Conservation (phyloP, 2,888 invertebrate genomes). For the Chirona hameri region DNA sequence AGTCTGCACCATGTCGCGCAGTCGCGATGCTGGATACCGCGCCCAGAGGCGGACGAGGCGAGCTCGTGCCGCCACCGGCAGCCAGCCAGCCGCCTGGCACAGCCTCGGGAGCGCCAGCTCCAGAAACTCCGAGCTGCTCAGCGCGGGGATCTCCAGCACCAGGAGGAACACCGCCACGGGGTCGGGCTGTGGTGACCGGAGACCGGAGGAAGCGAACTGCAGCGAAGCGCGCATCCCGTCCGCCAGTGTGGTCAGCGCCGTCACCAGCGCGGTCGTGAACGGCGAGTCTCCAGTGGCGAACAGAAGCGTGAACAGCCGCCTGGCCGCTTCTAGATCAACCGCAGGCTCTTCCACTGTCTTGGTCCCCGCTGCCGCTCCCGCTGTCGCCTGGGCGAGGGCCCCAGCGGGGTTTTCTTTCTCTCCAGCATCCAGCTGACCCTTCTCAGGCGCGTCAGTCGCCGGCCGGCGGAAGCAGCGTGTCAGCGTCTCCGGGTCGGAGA, state of each 20-base stretch:
- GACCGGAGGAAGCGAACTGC: constrained; percentile 33
- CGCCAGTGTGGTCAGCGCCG: constrained; percentile 26
- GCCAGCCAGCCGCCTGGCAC: constrained; percentile 65
- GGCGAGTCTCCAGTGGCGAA: not conserved
- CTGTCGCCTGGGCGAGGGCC: not conserved
- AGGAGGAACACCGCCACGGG: constrained; percentile 63
- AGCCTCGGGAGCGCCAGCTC: constrained; percentile 73
- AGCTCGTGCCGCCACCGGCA: constrained; percentile 72
- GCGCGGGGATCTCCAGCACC: constrained; percentile 70
- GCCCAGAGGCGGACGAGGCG: constrained; percentile 78
- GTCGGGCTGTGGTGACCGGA: constrained; percentile 47
- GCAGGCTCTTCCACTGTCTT: not conserved
- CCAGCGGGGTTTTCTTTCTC: not conserved
- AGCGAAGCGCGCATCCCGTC: not conserved
- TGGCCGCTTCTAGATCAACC: not conserved
- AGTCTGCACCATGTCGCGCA: constrained; percentile 56
- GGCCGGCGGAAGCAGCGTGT: not conserved
- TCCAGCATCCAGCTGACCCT: not conserved
- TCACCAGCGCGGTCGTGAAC: constrained; percentile 25
- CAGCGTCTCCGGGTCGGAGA: constrained; percentile 22
- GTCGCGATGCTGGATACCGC: constrained; percentile 56
- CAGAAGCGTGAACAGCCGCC: not conserved
- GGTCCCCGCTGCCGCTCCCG: not conserved
- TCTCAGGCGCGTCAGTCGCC: not conserved
- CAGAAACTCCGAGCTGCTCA: constrained; percentile 72